Evolutionary conservation across 2,797 vertebrate species (phyloP).

Genomic region (Schizopygopsis malacanthus): DNA sequence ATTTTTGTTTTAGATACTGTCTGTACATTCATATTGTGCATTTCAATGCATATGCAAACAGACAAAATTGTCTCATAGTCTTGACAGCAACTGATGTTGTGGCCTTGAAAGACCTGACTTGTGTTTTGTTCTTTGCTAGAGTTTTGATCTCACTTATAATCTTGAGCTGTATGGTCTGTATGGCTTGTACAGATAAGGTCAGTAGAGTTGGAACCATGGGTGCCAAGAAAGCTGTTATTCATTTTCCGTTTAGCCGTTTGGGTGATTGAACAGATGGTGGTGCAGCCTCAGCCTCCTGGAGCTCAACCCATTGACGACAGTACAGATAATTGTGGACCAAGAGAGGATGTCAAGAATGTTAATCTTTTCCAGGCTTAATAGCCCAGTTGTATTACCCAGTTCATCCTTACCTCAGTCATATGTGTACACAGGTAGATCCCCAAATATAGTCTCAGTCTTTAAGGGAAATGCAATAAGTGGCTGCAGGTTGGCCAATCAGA

Average conservation of each 20-base stretch:
- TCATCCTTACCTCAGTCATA: background rate
- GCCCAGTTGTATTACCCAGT: background rate
- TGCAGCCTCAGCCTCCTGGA: background rate
- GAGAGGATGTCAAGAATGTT: conserved; percentile 33
- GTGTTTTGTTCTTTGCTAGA: conserved; percentile 5
- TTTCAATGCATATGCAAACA: background rate
- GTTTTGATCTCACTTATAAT: conserved; percentile 22
- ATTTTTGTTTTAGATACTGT: too few relatives aligned
- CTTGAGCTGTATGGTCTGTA: conserved; percentile 16
- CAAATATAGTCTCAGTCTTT: conserved; percentile 14
- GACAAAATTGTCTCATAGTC: background rate
- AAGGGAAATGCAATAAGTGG: background rate
- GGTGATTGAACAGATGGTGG: conserved; percentile 28
- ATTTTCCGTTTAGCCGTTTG: conserved; percentile 12
- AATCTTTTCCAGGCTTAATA: conserved; percentile 15
- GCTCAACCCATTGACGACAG: conserved; percentile 14
- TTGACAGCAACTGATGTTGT: background rate
- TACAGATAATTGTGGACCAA: conserved; percentile 13
- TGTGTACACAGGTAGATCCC: background rate
- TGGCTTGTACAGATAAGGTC: conserved; percentile 23
- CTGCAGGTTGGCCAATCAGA: background rate
- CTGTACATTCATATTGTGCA: background rate
- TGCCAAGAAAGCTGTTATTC: conserved; percentile 31
- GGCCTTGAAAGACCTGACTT: background rate
- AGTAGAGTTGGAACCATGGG: conserved; percentile 10